Percentiles rank a stretch among this genome's conserved stretches.
Conservation (phyloP, 2,113 vertebrate genomes). For the Meriones unguiculatus region DNA sequence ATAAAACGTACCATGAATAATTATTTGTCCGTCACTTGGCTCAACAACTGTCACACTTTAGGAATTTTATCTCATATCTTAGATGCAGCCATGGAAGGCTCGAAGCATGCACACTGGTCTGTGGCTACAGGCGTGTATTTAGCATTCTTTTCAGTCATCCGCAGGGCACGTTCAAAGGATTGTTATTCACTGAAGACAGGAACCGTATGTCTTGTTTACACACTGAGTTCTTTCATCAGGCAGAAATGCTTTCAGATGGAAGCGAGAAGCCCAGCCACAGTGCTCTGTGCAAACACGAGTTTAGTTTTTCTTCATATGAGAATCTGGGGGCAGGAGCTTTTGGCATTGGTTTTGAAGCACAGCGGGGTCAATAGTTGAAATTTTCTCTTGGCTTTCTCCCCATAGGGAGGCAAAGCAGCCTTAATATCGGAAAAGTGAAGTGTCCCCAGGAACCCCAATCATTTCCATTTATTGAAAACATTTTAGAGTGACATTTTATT, state of each 20-base stretch:
- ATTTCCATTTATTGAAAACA: not conserved
- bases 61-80: not conserved
- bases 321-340: not conserved
- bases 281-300: not conserved
- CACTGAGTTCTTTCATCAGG: conserved; percentile 33
- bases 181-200: not conserved
- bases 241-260: conserved; percentile 26
- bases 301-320: not conserved
- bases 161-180: conserved; percentile 21
- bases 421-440: not conserved
- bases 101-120: not conserved
- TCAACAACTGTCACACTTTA: not conserved
- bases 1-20: not conserved
- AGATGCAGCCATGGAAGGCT: not conserved
- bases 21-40: not conserved
- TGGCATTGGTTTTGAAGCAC: not conserved
- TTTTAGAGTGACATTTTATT: not conserved
- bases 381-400: not conserved
- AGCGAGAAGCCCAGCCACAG: not conserved
- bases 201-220: conserved; percentile 30
- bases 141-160: not conserved
- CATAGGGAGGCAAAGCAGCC: not conserved
- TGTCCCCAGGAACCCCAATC: not conserved
- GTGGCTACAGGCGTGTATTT: not conserved
- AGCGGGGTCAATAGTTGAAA: not conserved